phyloP scores from a whole-genome alignment of 2,113 vertebrate genomes.

The Melanocharis versteri region DNA sequence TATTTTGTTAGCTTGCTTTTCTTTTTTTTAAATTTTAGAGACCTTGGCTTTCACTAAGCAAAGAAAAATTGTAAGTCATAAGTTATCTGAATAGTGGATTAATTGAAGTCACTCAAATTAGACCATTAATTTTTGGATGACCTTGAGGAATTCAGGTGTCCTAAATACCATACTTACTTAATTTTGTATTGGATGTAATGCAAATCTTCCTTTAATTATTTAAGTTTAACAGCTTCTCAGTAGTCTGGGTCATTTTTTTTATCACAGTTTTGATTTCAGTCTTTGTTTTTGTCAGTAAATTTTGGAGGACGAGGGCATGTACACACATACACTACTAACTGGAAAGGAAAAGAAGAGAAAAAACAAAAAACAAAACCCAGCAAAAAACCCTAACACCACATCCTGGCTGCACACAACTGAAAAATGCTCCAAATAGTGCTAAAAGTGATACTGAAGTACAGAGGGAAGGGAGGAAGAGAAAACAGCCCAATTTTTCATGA shows the following conservation, averaged over 20 bases:
- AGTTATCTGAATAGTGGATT: neutral
- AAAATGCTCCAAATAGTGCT: neutral
- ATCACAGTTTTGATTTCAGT: neutral
- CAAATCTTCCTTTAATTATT: neutral
- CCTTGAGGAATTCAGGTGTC: conserved; percentile 2
- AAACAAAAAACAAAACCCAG: neutral
- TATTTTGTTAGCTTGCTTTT: neutral
- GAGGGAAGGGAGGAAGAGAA: neutral
- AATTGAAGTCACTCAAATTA: conserved; percentile 52
- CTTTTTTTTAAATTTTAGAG: neutral
- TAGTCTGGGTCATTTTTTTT: neutral
- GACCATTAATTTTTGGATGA: neutral
- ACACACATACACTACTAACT: neutral
- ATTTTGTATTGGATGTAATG: neutral
- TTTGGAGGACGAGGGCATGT: neutral
- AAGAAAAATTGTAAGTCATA: conserved; percentile 7
- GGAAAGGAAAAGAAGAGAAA: neutral
- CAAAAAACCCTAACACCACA: neutral
- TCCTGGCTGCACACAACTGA: neutral
- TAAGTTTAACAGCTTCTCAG: neutral
- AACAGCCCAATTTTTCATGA: neutral
- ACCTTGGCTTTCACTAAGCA: neutral
- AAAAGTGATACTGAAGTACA: neutral
- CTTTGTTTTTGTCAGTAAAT: neutral
- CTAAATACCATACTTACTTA: conserved; percentile 1